phyloP scores from a whole-genome alignment of 2,113 vertebrate species.

The Dromaius novaehollandiae region DNA sequence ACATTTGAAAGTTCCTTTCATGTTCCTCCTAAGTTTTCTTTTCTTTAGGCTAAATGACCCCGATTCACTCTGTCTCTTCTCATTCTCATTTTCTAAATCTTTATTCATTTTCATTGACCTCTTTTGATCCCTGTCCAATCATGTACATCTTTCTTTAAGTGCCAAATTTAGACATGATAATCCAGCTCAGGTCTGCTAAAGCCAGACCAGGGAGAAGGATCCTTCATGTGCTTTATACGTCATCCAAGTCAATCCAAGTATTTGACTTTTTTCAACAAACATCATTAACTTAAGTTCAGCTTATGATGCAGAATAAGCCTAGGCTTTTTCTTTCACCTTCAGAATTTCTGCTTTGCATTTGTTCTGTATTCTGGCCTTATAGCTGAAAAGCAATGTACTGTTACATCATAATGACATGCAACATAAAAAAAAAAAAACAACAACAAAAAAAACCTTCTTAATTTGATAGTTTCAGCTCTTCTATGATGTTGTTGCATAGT shows the following conservation, averaged over 20 bases:
- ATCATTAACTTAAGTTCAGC: neutral
- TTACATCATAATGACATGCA: neutral
- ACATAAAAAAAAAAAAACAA: neutral
- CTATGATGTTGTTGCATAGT: neutral
- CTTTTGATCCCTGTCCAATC: neutral
- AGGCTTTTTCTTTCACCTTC: neutral
- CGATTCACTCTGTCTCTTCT: neutral
- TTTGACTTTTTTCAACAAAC: neutral
- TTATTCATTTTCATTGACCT: neutral
- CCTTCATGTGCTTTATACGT: neutral
- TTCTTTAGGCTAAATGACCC: neutral
- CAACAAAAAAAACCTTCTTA: neutral
- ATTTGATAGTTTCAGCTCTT: neutral
- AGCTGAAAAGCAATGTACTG: neutral
- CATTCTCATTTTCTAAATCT: neutral
- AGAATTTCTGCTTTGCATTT: neutral
- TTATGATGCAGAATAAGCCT: neutral
- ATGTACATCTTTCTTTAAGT: neutral
- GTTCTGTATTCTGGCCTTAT: neutral
- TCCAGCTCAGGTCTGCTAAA: neutral
- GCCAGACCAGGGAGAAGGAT: accelerated
- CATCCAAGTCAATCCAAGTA: neutral
- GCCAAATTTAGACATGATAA: neutral
- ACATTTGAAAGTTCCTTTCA: neutral
- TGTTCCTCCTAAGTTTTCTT: neutral